phyloP scores from a whole-genome alignment of 2,797 vertebrate species.

The Clamator glandarius region DNA sequence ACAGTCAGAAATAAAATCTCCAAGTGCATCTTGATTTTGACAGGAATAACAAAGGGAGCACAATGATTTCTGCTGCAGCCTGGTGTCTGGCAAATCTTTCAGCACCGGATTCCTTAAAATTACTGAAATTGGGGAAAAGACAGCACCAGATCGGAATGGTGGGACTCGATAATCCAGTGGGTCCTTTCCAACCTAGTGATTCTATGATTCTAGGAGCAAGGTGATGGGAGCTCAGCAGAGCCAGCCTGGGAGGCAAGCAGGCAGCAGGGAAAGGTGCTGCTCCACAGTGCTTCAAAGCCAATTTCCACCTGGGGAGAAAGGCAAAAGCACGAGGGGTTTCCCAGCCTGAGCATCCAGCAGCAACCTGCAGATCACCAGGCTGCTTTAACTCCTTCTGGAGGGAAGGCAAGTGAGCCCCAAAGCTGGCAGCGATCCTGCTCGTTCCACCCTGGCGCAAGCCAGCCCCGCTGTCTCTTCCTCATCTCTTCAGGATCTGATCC shows the following conservation, averaged over 20 bases:
- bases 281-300: neutral
- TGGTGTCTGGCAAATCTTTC: neutral
- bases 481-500: neutral
- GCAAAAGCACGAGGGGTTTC: neutral
- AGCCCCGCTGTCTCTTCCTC: neutral
- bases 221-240: neutral
- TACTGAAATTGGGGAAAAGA: neutral
- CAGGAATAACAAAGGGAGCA: neutral
- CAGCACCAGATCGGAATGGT: too few relatives aligned
- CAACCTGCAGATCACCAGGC: neutral
- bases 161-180: too few relatives aligned
- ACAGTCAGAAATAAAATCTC: neutral
- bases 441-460: accelerated
- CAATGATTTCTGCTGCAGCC: neutral
- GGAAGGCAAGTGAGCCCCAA: neutral
- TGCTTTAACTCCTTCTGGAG: neutral
- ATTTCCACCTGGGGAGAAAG: neutral
- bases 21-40: neutral
- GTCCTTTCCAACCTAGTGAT: too few relatives aligned
- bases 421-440: neutral
- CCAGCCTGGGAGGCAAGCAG: neutral
- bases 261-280: neutral
- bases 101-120: neutral
- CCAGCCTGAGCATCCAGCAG: neutral
- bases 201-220: too few relatives aligned